Conservation (phyloP, 2,888 invertebrate species). For the Bimastos eiseni region DNA sequence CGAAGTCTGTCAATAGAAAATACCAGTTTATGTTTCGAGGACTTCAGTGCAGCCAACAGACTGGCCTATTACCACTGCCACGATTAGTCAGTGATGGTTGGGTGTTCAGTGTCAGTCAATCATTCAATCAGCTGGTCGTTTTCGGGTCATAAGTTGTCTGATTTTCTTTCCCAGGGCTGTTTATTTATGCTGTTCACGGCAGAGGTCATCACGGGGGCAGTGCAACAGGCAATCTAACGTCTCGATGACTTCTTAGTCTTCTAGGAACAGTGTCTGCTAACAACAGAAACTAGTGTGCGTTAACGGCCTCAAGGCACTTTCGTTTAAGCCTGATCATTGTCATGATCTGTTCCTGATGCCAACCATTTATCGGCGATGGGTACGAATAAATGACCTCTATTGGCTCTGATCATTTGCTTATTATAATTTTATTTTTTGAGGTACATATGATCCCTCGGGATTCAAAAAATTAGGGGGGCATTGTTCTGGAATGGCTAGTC, state of each 20-base stretch:
- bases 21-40: neutral
- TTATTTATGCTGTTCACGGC: neutral
- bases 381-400: too few species aligned
- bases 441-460: too few species aligned
- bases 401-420: too few species aligned
- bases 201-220: neutral
- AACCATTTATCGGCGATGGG: too few species aligned
- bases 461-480: too few species aligned
- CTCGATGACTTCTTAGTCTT: neutral
- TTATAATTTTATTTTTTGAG: too few species aligned
- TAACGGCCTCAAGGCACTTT: neutral
- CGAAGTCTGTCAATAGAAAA: neutral
- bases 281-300: neutral
- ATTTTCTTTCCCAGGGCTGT: neutral
- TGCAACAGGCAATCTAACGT: neutral
- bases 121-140: neutral
- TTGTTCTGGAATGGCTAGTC: too few species aligned
- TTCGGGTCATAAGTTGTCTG: slow-evolving; percentile 6
- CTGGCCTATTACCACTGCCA: neutral
- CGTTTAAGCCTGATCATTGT: too few species aligned
- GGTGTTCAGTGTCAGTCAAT: neutral
- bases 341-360: too few species aligned
- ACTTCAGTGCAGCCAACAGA: neutral
- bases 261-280: neutral
- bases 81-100: neutral